These are phyloP conservation scores for Montipora capricornis DNA, from an alignment of 64 coral and sea anemone species.

Conservation along the genomic window DNA sequence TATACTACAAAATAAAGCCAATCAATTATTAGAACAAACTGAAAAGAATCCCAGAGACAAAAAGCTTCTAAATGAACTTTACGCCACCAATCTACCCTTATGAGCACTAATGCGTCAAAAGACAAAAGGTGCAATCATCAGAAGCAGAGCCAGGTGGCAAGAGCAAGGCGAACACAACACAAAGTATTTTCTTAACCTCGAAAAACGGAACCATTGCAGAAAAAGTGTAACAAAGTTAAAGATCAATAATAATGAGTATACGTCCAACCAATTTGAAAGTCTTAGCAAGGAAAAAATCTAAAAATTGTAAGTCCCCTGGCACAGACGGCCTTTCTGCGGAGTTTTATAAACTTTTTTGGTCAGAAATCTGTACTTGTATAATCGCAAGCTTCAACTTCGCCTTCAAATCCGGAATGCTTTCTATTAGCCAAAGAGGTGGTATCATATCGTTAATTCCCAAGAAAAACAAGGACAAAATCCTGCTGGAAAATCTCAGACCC, in stretches of 20 bases:
- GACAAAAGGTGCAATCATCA: too few species aligned
- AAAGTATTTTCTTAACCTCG: too few species aligned
- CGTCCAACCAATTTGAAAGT: too few species aligned
- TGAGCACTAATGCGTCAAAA: too few species aligned
- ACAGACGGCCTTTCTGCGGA: conserved; percentile 3
- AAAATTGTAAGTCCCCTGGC: conserved; percentile 14
- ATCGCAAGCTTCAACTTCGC: not conserved
- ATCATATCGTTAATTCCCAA: conserved; percentile 24
- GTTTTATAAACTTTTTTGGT: not conserved
- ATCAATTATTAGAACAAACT: not conserved
- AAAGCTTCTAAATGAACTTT: not conserved
- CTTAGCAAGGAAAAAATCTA: not conserved
- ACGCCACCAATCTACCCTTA: too few species aligned
- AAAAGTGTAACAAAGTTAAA: too few species aligned
- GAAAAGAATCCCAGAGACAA: not conserved
- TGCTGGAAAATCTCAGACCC: conserved; percentile 11
- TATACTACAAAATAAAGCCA: not conserved
- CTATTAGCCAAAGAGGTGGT: conserved; percentile 4
- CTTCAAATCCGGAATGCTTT: not conserved
- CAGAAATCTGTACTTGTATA: not conserved
- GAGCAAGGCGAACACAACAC: too few species aligned
- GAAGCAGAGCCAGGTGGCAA: too few species aligned
- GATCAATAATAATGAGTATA: too few species aligned
- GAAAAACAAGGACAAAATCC: conserved; percentile 13
- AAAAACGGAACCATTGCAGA: too few species aligned